Evolutionary conservation across 2,113 vertebrate genomes (phyloP).

Genomic region (Orientallactaga bullata): DNA sequence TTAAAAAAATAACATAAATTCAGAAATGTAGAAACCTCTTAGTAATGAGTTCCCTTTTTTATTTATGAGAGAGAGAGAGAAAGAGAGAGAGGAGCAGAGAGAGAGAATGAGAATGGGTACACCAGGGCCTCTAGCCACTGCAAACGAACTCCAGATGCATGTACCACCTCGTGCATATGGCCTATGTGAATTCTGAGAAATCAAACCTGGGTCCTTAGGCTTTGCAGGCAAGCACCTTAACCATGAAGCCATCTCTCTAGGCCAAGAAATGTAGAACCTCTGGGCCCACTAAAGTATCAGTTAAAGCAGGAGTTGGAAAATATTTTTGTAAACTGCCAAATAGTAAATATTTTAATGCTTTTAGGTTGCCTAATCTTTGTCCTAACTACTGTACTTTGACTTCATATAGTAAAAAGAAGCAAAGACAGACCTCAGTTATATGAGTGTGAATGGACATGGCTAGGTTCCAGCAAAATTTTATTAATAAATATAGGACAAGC

Average conservation of each 20-base stretch:
- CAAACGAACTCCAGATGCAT: no score
- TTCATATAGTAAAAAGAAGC: neutral
- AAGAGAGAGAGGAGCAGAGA: no score
- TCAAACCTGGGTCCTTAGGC: no score
- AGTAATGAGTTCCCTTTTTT: no score
- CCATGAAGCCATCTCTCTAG: no score
- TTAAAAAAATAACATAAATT: neutral
- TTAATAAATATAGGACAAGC: neutral
- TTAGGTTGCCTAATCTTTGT: neutral
- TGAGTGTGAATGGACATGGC: neutral
- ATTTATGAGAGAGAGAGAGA: no score
- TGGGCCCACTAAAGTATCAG: neutral
- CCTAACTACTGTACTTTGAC: neutral
- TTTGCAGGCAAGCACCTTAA: no score
- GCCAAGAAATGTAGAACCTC: neutral
- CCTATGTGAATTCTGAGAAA: no score
- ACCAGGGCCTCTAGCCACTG: no score
- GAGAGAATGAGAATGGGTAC: no score
- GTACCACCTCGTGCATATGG: no score
- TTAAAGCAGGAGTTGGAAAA: neutral
- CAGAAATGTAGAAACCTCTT: neutral
- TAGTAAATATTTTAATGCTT: conserved; percentile 3
- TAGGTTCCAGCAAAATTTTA: conserved; percentile 51
- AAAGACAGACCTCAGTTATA: neutral
- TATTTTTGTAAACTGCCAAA: neutral